A percentile compares a stretch with the other conserved stretches of the same genome.
Evolutionary conservation across 2,113 vertebrate species (phyloP).

Genomic region (Phaethon lepturus): DNA sequence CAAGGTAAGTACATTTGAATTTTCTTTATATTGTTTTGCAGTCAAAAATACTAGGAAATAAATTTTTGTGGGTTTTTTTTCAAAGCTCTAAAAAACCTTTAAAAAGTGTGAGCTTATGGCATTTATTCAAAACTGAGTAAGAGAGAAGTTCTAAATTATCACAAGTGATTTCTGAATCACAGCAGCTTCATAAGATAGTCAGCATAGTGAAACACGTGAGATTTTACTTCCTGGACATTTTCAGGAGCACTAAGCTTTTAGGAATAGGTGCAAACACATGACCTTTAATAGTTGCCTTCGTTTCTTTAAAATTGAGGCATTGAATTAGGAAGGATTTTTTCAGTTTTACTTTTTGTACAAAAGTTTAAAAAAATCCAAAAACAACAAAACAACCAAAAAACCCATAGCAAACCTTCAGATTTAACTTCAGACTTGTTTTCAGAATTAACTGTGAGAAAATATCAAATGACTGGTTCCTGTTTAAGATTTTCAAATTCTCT

Average conservation of each 20-base stretch:
- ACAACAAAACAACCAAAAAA: not conserved
- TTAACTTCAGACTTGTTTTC: not conserved
- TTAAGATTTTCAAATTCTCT: not conserved
- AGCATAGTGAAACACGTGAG: not conserved
- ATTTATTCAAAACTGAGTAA: not conserved
- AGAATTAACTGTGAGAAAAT: not conserved
- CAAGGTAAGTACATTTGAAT: constrained; percentile 72
- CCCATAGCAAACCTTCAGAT: not conserved
- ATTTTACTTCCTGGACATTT: not conserved
- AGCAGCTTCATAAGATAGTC: not conserved
- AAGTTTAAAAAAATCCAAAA: rapidly evolving
- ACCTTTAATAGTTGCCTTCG: not conserved
- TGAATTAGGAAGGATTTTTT: not conserved
- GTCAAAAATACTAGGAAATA: not conserved
- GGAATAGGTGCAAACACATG: not conserved
- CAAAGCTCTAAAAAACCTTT: not conserved
- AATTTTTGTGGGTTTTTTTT: not conserved
- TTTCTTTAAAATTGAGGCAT: not conserved
- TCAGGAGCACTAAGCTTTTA: not conserved
- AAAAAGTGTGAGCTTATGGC: not conserved
- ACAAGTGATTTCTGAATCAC: not conserved
- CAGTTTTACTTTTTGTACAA: not conserved
- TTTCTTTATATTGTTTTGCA: not conserved
- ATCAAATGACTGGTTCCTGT: not conserved
- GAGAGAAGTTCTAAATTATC: not conserved